Evolutionary conservation across 2,888 invertebrate genomes (phyloP).

Genomic region (Diplazon laetatorius): DNA sequence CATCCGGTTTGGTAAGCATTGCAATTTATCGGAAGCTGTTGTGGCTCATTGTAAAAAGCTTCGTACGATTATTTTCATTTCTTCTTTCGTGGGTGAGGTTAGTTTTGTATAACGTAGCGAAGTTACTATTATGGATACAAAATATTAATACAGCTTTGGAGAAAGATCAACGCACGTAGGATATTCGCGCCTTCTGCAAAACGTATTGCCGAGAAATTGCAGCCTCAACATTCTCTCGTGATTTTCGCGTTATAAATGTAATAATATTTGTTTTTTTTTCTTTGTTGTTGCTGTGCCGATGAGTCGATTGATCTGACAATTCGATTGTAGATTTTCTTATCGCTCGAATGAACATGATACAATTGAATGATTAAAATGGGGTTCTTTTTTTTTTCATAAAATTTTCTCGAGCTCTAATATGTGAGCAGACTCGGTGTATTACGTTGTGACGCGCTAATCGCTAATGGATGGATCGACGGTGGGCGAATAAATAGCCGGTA

Average conservation of each 20-base stretch:
- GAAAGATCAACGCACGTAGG: conserved; percentile 13
- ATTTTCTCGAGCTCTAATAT: conserved; percentile 61
- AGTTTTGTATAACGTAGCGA: background rate
- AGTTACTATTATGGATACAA: too few relatives aligned
- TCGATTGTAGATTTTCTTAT: conserved; percentile 42
- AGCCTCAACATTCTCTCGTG: conserved; percentile 30
- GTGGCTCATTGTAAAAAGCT: conserved; percentile 3
- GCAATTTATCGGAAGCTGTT: conserved; percentile 36
- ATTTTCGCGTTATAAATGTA: conserved; percentile 3
- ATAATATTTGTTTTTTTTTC: conserved; percentile 13
- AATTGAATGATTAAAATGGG: too few relatives aligned
- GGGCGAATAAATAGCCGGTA: conserved; percentile 41
- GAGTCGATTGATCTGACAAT: conserved; percentile 43
- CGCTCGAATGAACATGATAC: conserved; percentile 51
- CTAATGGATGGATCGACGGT: conserved; percentile 65
- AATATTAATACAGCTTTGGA: too few relatives aligned
- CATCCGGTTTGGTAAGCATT: conserved; percentile 28
- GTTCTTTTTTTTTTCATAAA: conserved; percentile 49
- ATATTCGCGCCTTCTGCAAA: conserved; percentile 29
- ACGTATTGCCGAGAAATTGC: conserved; percentile 1
- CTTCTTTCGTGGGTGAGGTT: too few relatives aligned
- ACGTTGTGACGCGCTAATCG: conserved; percentile 62
- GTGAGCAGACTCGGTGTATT: conserved; percentile 64
- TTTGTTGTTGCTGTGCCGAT: conserved; percentile 18
- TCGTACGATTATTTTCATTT: too few relatives aligned